A percentile compares a stretch with the other conserved stretches of the same genome.
These are phyloP conservation scores for Alitta virens DNA, from an alignment of 2,888 invertebrate genomes.

Conservation along the genomic window DNA sequence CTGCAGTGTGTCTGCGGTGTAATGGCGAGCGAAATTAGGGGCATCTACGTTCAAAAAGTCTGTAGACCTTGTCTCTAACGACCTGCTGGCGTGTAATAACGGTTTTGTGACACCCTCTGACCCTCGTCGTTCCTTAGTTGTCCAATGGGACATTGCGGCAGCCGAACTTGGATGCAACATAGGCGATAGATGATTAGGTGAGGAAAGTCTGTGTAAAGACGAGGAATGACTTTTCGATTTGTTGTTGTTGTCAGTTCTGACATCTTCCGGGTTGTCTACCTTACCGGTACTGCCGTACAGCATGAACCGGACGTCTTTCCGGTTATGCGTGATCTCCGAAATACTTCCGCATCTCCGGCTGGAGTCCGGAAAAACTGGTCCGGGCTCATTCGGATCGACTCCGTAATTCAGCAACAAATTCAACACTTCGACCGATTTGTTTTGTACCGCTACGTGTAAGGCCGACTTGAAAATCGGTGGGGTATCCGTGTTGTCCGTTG, in stretches of 20 bases:
- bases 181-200: neutral
- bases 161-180: neutral
- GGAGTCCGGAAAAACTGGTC: conserved; percentile 26
- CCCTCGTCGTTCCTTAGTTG: neutral
- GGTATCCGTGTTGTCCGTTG: conserved; percentile 45
- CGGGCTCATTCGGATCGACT: conserved; percentile 63
- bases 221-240: too few relatives aligned
- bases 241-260: too few relatives aligned
- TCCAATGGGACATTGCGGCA: neutral
- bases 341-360: conserved; percentile 16
- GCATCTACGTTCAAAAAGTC: too few relatives aligned
- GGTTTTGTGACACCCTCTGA: neutral
- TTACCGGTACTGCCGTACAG: neutral
- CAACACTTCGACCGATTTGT: conserved; percentile 62
- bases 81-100: neutral
- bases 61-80: too few relatives aligned
- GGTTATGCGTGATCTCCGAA: conserved; percentile 13
- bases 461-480: conserved; percentile 62
- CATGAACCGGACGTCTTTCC: conserved; percentile 15
- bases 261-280: neutral
- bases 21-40: conserved; percentile 47
- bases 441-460: conserved; percentile 64
- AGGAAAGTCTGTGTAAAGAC: neutral
- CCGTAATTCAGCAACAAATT: conserved; percentile 62
- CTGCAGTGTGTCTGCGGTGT: conserved; percentile 61